Evolutionary conservation across 2,113 vertebrate genomes (phyloP).

Genomic region (Halcyon senegalensis): DNA sequence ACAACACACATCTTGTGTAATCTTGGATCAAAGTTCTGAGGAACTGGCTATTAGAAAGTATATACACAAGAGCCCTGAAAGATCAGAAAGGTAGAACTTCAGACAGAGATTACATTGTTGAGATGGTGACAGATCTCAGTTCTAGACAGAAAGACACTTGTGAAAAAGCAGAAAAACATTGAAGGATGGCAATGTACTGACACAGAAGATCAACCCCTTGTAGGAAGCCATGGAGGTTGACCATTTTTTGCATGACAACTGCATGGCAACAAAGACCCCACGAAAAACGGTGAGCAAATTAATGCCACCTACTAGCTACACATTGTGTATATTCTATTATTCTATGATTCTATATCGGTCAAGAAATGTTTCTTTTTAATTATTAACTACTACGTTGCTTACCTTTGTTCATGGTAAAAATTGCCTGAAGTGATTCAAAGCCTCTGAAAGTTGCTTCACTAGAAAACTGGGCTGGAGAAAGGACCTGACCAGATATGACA

Average conservation of each 20-base stretch:
- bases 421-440: background rate
- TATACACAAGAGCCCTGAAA: background rate
- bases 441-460: background rate
- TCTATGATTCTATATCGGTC: background rate
- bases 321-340: background rate
- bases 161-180: background rate
- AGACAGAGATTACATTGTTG: background rate
- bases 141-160: background rate
- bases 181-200: background rate
- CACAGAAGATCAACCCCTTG: background rate
- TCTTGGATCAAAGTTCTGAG: background rate
- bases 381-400: background rate
- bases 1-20: background rate
- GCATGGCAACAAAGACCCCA: background rate
- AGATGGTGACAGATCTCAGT: accelerated
- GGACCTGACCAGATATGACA: background rate
- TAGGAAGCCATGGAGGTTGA: background rate
- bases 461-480: background rate
- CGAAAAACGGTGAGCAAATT: background rate
- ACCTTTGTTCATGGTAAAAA: background rate
- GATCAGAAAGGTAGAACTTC: background rate
- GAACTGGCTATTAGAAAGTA: background rate
- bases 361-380: background rate
- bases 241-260: background rate
- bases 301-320: background rate